A percentile compares a stretch with the other conserved stretches of the same genome.
Conservation (phyloP, 2,888 invertebrate species). For the Tachina lurida region DNA sequence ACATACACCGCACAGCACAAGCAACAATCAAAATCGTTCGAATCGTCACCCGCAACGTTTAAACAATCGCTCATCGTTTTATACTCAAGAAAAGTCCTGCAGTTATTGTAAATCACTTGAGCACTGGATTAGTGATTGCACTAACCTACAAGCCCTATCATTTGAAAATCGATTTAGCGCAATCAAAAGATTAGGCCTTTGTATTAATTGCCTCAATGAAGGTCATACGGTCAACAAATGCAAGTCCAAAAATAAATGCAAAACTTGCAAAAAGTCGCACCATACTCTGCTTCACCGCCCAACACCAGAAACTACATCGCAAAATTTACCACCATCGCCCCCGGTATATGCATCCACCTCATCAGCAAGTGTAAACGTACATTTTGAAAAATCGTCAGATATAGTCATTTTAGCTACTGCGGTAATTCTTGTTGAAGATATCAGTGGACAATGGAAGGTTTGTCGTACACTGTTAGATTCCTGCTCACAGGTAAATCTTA, state of each 20-base stretch:
- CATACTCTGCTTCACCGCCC: conserved; percentile 55
- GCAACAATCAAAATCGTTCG: neutral
- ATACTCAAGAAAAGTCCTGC: conserved; percentile 28
- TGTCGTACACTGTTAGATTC: conserved; percentile 53
- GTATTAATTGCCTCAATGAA: conserved; percentile 64
- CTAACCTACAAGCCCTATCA: no score
- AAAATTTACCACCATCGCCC: neutral
- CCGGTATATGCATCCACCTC: neutral
- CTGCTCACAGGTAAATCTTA: conserved; percentile 63
- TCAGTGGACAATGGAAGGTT: neutral
- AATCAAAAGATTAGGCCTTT: conserved; percentile 51
- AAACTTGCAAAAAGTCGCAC: conserved; percentile 49
- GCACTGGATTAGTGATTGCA: conserved; percentile 33
- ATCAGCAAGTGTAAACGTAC: conserved; percentile 1
- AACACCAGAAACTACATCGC: neutral
- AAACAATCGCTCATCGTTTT: conserved; percentile 9
- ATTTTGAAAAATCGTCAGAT: neutral
- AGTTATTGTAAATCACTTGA: conserved; percentile 12
- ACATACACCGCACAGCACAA: no score
- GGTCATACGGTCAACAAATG: conserved; percentile 54
- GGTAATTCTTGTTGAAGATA: neutral
- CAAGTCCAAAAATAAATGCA: conserved; percentile 39
- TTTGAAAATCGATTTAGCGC: conserved; percentile 37
- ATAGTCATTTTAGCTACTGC: no score
- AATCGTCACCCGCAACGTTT: neutral